phyloP scores from a whole-genome alignment of 2,797 vertebrate species.

The Amblyraja radiata region DNA sequence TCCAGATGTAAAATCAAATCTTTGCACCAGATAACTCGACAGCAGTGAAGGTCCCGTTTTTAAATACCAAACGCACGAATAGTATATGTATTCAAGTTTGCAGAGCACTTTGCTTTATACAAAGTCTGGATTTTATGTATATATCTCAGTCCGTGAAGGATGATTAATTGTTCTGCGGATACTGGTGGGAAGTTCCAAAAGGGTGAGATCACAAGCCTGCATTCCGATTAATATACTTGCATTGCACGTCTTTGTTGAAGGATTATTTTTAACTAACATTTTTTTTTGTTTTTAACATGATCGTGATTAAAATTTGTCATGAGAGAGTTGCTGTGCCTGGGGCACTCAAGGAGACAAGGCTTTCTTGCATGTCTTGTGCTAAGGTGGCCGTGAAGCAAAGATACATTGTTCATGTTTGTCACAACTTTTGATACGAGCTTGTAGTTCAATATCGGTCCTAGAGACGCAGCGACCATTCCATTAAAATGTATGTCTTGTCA shows the following conservation, averaged over 20 bases:
- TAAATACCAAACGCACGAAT: background rate
- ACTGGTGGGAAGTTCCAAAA: background rate
- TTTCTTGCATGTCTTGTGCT: background rate
- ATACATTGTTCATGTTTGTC: background rate
- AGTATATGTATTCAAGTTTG: no score
- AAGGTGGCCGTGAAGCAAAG: background rate
- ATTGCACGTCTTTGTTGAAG: background rate
- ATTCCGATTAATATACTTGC: background rate
- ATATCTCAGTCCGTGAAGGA: background rate
- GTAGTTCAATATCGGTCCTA: background rate
- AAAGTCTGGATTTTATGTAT: background rate
- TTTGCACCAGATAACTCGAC: background rate
- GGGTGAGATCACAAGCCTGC: background rate
- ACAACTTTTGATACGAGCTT: constrained; percentile 3
- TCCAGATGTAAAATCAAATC: background rate
- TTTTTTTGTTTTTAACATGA: no score
- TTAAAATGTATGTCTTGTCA: background rate
- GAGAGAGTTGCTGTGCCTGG: background rate
- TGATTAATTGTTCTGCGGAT: no score
- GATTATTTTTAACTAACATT: background rate
- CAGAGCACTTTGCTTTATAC: background rate
- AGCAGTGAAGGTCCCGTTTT: background rate
- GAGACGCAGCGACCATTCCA: background rate
- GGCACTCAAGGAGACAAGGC: background rate
- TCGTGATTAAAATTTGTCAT: no score